These are phyloP conservation scores for Lamprologus speciosus DNA, from an alignment of 2,113 vertebrate species.

Conservation along the genomic window DNA sequence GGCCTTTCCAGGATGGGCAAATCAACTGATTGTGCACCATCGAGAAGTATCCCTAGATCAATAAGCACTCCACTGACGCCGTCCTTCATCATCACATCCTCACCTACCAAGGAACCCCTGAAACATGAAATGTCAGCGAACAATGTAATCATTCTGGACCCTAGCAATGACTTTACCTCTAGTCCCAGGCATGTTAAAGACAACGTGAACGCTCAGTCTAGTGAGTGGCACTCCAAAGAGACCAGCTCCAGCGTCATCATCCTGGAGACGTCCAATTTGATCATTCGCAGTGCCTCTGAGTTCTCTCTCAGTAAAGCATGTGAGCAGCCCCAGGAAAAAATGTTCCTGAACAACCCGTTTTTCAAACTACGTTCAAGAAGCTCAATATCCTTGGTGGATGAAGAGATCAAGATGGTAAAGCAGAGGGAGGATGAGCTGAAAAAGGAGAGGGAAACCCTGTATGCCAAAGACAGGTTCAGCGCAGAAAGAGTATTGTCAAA, in stretches of 20 bases:
- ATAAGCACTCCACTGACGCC: slow-evolving; percentile 62
- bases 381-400: slow-evolving; percentile 71
- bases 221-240: slow-evolving; percentile 63
- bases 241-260: slow-evolving; percentile 63
- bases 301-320: slow-evolving; percentile 65
- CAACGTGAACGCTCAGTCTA: background rate
- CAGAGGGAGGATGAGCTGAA: slow-evolving; percentile 74
- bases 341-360: slow-evolving; percentile 74
- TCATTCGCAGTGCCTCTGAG: slow-evolving; percentile 72
- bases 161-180: slow-evolving; percentile 36
- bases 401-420: slow-evolving; percentile 73
- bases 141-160: slow-evolving; percentile 67
- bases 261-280: slow-evolving; percentile 70
- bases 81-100: slow-evolving; percentile 72
- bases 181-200: slow-evolving; percentile 34
- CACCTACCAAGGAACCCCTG: slow-evolving; percentile 58
- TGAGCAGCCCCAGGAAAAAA: slow-evolving; percentile 65
- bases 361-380: slow-evolving; percentile 76
- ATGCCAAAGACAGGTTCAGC: slow-evolving; percentile 52
- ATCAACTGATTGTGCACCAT: slow-evolving; percentile 60
- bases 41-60: slow-evolving; percentile 55
- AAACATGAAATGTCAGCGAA: slow-evolving; percentile 58
- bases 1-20: slow-evolving; percentile 59
- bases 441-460: slow-evolving; percentile 65
- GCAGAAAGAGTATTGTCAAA: slow-evolving; percentile 44